Percentiles rank a stretch among this genome's conserved stretches.
Conservation (phyloP, 35 echinoderm and acorn worm genomes). For the Antedon bifida region DNA sequence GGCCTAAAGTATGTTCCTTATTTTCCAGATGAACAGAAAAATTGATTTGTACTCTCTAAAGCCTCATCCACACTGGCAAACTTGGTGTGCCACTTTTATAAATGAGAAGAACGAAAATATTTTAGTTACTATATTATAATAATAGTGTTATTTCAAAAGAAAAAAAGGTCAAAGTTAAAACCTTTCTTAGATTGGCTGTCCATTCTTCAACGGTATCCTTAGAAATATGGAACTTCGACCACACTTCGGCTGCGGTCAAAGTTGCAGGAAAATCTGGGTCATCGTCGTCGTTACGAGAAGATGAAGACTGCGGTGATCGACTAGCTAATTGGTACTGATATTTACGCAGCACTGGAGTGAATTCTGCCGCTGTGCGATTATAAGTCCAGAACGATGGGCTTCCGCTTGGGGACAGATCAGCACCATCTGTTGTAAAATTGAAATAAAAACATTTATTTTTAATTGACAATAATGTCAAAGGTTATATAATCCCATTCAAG, state of each 20-base stretch:
- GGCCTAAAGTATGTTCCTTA: too few relatives aligned
- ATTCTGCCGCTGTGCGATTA: conserved; percentile 79
- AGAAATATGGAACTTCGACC: conserved; percentile 44
- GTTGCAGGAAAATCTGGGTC: conserved; percentile 91
- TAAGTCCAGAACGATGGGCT: conserved; percentile 86
- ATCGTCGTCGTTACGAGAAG: conserved; percentile 37
- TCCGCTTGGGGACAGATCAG: conserved; percentile 76
- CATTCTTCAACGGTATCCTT: conserved; percentile 63
- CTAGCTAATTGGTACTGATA: conserved; percentile 95
- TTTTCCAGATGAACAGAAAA: not conserved
- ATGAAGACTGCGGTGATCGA: conserved; percentile 79
- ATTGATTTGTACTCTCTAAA: too few relatives aligned
- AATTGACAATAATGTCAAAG: too few relatives aligned
- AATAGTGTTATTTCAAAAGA: too few relatives aligned
- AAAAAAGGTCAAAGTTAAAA: not conserved
- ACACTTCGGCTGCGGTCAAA: conserved; percentile 56
- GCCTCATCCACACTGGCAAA: too few relatives aligned
- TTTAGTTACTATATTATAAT: too few relatives aligned
- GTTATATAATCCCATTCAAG: not conserved
- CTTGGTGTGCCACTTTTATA: too few relatives aligned
- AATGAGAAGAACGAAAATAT: too few relatives aligned
- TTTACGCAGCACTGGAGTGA: conserved; percentile 65
- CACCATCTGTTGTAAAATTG: conserved; percentile 33
- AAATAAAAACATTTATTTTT: not conserved
- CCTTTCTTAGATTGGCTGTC: conserved; percentile 72